These are phyloP conservation scores for Chromis chromis DNA, from an alignment of 2,797 vertebrate genomes.

Conservation along the genomic window DNA sequence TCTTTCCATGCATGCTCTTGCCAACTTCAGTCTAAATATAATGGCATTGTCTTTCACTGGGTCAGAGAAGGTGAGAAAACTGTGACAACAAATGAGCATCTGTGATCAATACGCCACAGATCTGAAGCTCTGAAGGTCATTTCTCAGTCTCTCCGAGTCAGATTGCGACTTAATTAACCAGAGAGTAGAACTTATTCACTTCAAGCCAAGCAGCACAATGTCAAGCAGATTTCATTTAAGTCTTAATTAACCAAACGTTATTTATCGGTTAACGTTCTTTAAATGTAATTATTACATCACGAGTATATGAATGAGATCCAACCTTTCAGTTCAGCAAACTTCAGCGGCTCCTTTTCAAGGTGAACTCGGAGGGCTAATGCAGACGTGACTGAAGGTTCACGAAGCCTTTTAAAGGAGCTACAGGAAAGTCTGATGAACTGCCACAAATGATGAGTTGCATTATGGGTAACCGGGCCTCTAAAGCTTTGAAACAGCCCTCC, in stretches of 20 bases:
- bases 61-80: neutral
- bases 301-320: neutral
- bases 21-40: neutral
- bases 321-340: neutral
- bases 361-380: too few relatives aligned
- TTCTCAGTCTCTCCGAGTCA: conserved; percentile 1
- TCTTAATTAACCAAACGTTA: neutral
- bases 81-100: neutral
- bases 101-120: conserved; percentile 5
- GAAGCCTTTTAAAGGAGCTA: too few relatives aligned
- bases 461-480: too few relatives aligned
- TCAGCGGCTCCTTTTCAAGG: too few relatives aligned
- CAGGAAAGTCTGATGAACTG: too few relatives aligned
- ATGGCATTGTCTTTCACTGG: neutral
- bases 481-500: too few relatives aligned
- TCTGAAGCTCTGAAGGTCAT: conserved; percentile 4
- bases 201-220: neutral
- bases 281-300: conserved; percentile 8
- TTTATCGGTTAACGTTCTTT: conserved; percentile 2
- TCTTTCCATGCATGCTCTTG: neutral
- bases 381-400: too few relatives aligned
- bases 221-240: conserved; percentile 4
- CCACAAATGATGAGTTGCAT: too few relatives aligned
- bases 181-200: neutral
- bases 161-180: conserved; percentile 2